These are phyloP conservation scores for Linnaemya vulpina DNA, from an alignment of 2,888 invertebrate genomes.

Conservation along the genomic window DNA sequence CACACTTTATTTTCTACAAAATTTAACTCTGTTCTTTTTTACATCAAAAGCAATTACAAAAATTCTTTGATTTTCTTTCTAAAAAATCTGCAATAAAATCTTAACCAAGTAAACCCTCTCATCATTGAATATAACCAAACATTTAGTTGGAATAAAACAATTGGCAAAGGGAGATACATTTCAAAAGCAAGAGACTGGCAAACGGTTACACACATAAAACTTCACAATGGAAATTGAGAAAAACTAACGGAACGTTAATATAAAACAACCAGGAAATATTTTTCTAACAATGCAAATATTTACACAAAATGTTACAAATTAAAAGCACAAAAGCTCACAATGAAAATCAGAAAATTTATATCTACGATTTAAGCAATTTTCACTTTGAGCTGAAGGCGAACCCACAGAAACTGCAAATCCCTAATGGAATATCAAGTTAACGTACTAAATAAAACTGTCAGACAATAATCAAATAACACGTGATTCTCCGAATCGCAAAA, in stretches of 20 bases:
- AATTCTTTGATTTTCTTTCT: not conserved
- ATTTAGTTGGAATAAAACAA: constrained; percentile 12
- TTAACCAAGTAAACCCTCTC: not conserved
- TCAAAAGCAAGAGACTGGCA: not conserved
- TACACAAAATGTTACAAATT: constrained; percentile 43
- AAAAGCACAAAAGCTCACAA: not conserved
- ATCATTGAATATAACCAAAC: not conserved
- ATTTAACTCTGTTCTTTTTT: not conserved
- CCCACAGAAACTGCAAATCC: constrained; percentile 38
- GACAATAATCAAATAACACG: constrained; percentile 72
- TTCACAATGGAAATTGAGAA: not conserved
- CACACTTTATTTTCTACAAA: no score
- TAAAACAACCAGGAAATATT: constrained; percentile 32
- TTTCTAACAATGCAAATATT: constrained; percentile 62
- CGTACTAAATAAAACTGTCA: constrained; percentile 67
- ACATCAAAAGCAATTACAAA: not conserved
- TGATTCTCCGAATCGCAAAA: constrained; percentile 65
- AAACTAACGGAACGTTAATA: not conserved
- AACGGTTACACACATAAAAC: not conserved
- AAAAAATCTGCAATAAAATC: not conserved
- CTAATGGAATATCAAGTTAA: constrained; percentile 62
- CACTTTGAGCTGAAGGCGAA: not conserved
- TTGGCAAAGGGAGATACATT: constrained; percentile 5
- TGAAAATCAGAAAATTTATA: constrained; percentile 9
- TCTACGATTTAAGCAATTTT: not conserved